A percentile compares a stretch with the other conserved stretches of the same genome.
These are phyloP conservation scores for Notechis scutatus DNA, from an alignment of 2,113 vertebrate genomes.

Conservation along the genomic window DNA sequence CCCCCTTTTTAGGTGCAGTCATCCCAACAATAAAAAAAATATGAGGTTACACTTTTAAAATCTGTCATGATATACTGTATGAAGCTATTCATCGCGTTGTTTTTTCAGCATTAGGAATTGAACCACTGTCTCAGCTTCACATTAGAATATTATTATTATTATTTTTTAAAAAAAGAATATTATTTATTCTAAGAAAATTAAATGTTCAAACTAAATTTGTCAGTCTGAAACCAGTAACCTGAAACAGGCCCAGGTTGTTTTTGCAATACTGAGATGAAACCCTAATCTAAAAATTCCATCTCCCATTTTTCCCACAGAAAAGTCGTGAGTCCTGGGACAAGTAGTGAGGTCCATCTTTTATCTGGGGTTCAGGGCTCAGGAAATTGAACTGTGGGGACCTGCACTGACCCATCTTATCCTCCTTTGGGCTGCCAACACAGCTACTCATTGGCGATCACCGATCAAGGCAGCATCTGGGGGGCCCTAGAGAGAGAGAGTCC, in stretches of 20 bases:
- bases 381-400: not conserved
- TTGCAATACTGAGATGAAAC: not conserved
- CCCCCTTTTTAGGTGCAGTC: not conserved
- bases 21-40: not conserved
- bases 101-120: not conserved
- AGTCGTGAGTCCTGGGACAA: not conserved
- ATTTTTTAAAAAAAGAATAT: not conserved
- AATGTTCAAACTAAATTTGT: not conserved
- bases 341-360: not conserved
- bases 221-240: not conserved
- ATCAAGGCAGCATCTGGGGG: not conserved
- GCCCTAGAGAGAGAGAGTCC: not conserved
- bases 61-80: not conserved
- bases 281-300: not conserved
- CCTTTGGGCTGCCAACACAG: conserved; percentile 5
- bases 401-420: not conserved
- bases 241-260: not conserved
- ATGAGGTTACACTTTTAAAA: not conserved
- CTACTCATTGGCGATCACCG: not conserved
- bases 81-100: not conserved
- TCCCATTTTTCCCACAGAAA: not conserved
- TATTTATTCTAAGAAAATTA: not conserved
- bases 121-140: not conserved
- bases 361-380: not conserved
- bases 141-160: not conserved